phyloP scores from a whole-genome alignment of 2,888 invertebrate species.

The Eurytoma adleriae region DNA sequence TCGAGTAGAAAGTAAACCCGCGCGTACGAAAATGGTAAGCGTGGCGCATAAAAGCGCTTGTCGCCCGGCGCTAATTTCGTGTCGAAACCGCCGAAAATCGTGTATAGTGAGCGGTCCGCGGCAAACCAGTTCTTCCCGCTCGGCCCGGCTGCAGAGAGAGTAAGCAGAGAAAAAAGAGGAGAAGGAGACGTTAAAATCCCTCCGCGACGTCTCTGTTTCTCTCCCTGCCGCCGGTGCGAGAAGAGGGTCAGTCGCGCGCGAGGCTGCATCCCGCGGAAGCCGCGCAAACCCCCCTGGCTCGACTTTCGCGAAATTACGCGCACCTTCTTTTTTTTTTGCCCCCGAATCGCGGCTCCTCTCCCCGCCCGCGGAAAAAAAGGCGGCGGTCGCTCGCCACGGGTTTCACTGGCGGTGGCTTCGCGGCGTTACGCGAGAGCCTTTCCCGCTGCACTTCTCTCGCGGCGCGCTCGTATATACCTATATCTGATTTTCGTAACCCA shows the following conservation, averaged over 20 bases:
- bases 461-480: not conserved
- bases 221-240: not conserved
- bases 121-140: conserved; percentile 23
- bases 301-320: no score
- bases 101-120: not conserved
- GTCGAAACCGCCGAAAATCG: conserved; percentile 16
- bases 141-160: not conserved
- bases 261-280: not conserved
- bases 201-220: not conserved
- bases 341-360: not conserved
- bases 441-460: conserved; percentile 8
- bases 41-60: conserved; percentile 3
- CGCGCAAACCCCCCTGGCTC: no score
- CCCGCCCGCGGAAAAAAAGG: not conserved
- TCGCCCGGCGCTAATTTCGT: conserved; percentile 24
- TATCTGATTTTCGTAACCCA: conserved; percentile 47
- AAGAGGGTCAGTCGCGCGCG: not conserved
- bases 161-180: not conserved
- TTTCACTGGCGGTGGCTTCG: conserved; percentile 2
- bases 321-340: conserved; percentile 3
- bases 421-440: conserved; percentile 27
- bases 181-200: not conserved
- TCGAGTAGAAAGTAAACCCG: conserved; percentile 1
- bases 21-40: conserved; percentile 2
- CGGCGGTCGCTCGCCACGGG: not conserved